These are phyloP conservation scores for Bombus superbus DNA, from an alignment of 1,140 invertebrate species.

Conservation along the genomic window DNA sequence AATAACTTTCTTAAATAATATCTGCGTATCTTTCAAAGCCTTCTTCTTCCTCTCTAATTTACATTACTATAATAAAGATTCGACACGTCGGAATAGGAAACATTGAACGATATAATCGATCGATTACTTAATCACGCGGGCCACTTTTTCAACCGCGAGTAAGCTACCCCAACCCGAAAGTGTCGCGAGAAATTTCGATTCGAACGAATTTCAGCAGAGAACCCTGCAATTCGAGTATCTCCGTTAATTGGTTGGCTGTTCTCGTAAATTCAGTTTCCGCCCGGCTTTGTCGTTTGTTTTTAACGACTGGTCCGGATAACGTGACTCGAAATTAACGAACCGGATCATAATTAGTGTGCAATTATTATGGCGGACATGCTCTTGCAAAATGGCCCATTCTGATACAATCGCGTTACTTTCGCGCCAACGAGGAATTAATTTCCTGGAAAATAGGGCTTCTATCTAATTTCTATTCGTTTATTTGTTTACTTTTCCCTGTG, in stretches of 20 bases:
- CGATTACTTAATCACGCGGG: not conserved
- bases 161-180: not conserved
- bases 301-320: slow-evolving; percentile 1
- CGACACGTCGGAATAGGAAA: not conserved
- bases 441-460: too few species aligned
- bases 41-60: too few species aligned
- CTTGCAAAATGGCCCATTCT: not conserved
- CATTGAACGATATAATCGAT: not conserved
- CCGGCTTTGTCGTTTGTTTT: slow-evolving; percentile 1
- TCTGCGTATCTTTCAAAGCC: too few species aligned
- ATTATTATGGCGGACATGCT: not conserved
- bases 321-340: slow-evolving; percentile 30
- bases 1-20: too few species aligned
- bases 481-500: not conserved
- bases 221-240: not conserved
- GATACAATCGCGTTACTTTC: not conserved
- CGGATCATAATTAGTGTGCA: not conserved
- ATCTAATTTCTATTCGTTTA: too few species aligned
- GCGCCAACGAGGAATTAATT: not conserved
- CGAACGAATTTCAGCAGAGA: not conserved
- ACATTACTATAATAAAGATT: too few species aligned
- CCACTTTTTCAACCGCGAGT: not conserved
- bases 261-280: slow-evolving; percentile 15
- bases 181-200: not conserved
- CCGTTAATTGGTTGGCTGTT: slow-evolving; percentile 7